Percentiles rank a stretch among this genome's conserved stretches.
Conservation (phyloP, 2,797 vertebrate species). For the Myiothlypis chrysogaster region DNA sequence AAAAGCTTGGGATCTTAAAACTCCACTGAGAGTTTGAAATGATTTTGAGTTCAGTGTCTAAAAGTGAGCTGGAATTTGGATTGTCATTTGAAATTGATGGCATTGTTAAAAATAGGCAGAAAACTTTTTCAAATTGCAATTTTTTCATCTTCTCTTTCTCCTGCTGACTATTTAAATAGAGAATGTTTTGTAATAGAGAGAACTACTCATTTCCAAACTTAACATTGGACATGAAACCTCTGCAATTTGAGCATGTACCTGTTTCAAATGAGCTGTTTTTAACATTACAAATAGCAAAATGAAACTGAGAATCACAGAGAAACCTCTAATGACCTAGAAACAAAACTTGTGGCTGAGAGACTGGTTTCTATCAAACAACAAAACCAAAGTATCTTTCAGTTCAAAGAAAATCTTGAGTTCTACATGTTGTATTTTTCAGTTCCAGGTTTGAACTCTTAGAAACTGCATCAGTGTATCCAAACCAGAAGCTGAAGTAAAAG, state of each 20-base stretch:
- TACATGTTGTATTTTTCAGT: background rate
- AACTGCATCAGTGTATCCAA: background rate
- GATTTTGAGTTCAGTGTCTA: background rate
- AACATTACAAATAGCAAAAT: background rate
- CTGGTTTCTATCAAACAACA: background rate
- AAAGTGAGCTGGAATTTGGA: background rate
- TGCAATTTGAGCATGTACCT: background rate
- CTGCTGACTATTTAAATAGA: background rate
- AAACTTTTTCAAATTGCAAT: background rate
- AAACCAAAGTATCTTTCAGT: background rate
- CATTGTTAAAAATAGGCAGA: background rate
- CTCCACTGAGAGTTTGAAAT: background rate
- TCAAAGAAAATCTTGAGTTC: background rate
- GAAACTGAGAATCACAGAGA: background rate
- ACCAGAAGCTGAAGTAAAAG: background rate
- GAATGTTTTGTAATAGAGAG: background rate
- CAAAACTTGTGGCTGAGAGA: background rate
- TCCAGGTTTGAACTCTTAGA: background rate
- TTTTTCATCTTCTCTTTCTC: background rate
- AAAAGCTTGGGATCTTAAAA: background rate
- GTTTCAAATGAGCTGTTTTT: background rate
- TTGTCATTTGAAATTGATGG: background rate
- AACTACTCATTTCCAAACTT: background rate
- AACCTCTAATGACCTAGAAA: background rate
- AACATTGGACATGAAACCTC: background rate